Base-by-base conservation (phyloP, 1,140 invertebrate genomes). In the Branchinecta lindahli region DNA sequence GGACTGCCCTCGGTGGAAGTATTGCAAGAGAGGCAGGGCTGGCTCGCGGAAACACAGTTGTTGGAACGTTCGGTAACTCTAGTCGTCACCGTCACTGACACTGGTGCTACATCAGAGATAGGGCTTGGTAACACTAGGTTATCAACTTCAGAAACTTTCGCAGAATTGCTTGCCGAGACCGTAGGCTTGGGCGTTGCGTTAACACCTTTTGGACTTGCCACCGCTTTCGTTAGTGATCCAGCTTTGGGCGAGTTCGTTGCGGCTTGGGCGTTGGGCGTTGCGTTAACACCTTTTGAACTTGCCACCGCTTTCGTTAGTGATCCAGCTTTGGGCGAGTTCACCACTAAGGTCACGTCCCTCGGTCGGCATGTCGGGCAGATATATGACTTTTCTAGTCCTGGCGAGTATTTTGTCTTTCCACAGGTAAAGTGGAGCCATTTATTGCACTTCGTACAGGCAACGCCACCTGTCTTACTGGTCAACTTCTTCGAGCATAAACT, bases 301-400 rank as follows among this genome's bases (percentile, higher is more conserved):
- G 9, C n/a, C 47, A n/a, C n/a, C n/a, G 47, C 47, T 52, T 52
- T 52, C 47, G 47, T 52, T 9, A 52, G 9, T 52, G 9, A 52
- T 52, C 47, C 47, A 52, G 47, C 47, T 52, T 52, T 52, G 47
- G n/a, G n/a, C 9, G n/a, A 52, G n/a, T 52, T 52, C 47, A 52
- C n/a, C 47, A 52, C 9, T 52, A 52, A n/a, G n/a, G 47, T 9
- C 47, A 52, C n/a, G 47, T 52, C 47, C 47, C 47, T 52, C 47
- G 47, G 47, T 52, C 47, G 47, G n/a, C 47, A 52, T 9, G 47
- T 52, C 47, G 47, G 47, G n/a, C 47, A 52, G 47, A 52, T 52
- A 52, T 52, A 52, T 52, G 47, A 52, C n/a, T 52, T 52, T n/a
- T n/a, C 47, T 52, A 52, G 47, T 52, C 47, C 47, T 52, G n/a